A percentile compares a stretch with the other conserved stretches of the same genome.
These are phyloP conservation scores for Genyomyrus donnyi DNA, from an alignment of 2,113 vertebrate species.

Conservation along the genomic window DNA sequence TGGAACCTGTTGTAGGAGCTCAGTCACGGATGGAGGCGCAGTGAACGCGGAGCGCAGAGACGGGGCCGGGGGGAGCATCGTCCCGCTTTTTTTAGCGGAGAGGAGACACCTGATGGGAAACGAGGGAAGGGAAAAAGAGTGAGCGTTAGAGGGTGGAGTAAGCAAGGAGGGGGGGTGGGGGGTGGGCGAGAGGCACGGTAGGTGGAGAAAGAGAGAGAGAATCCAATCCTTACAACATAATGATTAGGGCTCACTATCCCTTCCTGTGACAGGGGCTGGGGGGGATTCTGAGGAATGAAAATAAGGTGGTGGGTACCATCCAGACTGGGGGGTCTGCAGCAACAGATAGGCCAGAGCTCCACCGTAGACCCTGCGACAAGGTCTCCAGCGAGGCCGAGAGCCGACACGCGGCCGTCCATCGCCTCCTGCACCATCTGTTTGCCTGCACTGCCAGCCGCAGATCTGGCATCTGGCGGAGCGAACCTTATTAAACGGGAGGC, in stretches of 20 bases:
- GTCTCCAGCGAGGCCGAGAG: background rate
- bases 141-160: constrained; percentile 35
- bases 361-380: background rate
- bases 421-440: background rate
- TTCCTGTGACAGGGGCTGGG: constrained; percentile 2
- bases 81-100: background rate
- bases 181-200: constrained; percentile 25
- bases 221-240: constrained; percentile 22
- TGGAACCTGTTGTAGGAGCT: constrained; percentile 2
- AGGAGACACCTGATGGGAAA: constrained; percentile 23
- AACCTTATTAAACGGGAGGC: background rate
- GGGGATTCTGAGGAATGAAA: background rate
- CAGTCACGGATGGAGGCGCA: constrained; percentile 6
- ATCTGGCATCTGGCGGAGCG: constrained; percentile 9
- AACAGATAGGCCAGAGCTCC: background rate
- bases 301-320: background rate
- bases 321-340: background rate
- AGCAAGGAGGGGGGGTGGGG: constrained; percentile 31
- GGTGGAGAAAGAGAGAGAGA: constrained; percentile 24
- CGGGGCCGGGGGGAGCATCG: constrained; percentile 27
- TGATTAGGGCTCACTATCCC: constrained; percentile 15
- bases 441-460: background rate
- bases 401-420: background rate
- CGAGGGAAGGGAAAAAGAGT: constrained; percentile 24
- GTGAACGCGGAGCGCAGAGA: constrained; percentile 23